Conservation (phyloP, 2,113 vertebrate genomes). For the Dissostichus mawsoni region DNA sequence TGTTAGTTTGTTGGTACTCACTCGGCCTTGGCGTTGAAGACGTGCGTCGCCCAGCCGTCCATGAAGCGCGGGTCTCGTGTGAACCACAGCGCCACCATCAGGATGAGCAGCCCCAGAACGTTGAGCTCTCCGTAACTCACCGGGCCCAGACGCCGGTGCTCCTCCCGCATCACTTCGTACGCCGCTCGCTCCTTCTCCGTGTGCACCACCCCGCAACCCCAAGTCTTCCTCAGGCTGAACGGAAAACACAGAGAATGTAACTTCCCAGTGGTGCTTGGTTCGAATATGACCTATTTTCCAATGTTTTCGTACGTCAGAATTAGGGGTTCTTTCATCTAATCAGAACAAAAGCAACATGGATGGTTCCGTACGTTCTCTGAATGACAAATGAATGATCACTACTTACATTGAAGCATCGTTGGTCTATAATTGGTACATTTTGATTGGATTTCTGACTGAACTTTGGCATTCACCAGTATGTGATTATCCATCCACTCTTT, state of each 20-base stretch:
- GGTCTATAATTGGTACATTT: too few species aligned
- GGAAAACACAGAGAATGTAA: background rate
- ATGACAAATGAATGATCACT: too few species aligned
- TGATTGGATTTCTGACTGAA: too few species aligned
- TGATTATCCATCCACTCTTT: too few species aligned
- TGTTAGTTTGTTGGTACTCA: slow-evolving; percentile 68
- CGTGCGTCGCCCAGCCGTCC: slow-evolving; percentile 88
- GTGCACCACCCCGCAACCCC: slow-evolving; percentile 82
- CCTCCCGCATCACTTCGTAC: slow-evolving; percentile 83
- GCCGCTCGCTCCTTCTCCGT: slow-evolving; percentile 83
- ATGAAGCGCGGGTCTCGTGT: slow-evolving; percentile 92
- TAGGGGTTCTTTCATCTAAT: too few species aligned
- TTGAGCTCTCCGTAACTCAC: slow-evolving; percentile 89
- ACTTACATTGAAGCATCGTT: too few species aligned
- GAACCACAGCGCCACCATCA: slow-evolving; percentile 94
- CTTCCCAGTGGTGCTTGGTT: too few species aligned
- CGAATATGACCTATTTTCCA: too few species aligned
- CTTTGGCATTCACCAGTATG: too few species aligned
- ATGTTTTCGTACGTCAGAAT: too few species aligned
- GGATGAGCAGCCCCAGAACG: slow-evolving; percentile 87
- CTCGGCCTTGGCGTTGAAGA: slow-evolving; percentile 88
- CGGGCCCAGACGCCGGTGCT: slow-evolving; percentile 87
- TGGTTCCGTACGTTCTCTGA: too few species aligned
- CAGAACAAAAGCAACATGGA: too few species aligned
- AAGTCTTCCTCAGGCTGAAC: slow-evolving; percentile 86